phyloP scores from a whole-genome alignment of 2,888 invertebrate genomes.

The Hybos culiciformis region DNA sequence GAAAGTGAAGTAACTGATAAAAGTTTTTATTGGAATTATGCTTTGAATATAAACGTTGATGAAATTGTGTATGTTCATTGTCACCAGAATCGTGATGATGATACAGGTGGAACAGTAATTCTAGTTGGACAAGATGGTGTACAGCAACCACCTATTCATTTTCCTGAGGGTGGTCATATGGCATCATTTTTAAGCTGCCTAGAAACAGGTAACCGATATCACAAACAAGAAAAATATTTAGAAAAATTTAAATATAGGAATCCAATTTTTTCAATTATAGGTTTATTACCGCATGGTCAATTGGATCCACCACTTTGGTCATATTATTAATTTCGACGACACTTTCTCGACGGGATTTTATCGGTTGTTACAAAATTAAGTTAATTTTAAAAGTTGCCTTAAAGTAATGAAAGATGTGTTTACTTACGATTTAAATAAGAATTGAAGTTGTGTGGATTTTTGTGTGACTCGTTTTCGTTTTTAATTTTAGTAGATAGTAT shows the following conservation, averaged over 20 bases:
- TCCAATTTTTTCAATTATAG: slow-evolving; percentile 29
- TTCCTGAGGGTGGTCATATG: slow-evolving; percentile 78
- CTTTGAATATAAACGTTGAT: slow-evolving; percentile 74
- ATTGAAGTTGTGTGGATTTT: too few relatives aligned
- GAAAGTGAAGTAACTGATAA: slow-evolving; percentile 57
- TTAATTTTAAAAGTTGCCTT: too few relatives aligned
- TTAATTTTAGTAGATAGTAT: too few relatives aligned
- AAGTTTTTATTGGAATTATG: slow-evolving; percentile 80
- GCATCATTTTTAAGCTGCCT: slow-evolving; percentile 81
- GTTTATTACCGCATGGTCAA: slow-evolving; percentile 75
- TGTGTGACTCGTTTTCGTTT: too few relatives aligned
- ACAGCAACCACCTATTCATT: slow-evolving; percentile 84
- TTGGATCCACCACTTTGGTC: slow-evolving; percentile 91
- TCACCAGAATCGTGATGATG: slow-evolving; percentile 64
- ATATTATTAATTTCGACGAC: too few relatives aligned
- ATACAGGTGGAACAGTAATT: slow-evolving; percentile 72
- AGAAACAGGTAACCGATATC: slow-evolving; percentile 51
- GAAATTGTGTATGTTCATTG: slow-evolving; percentile 93
- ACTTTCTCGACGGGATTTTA: too few relatives aligned
- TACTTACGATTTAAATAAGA: too few relatives aligned
- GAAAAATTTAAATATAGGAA: too few relatives aligned
- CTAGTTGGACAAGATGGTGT: slow-evolving; percentile 88
- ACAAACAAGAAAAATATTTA: too few relatives aligned
- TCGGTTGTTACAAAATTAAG: too few relatives aligned
- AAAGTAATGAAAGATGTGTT: too few relatives aligned